phyloP scores from a whole-genome alignment of 2,888 invertebrate genomes.

The Nowickia ferox region DNA sequence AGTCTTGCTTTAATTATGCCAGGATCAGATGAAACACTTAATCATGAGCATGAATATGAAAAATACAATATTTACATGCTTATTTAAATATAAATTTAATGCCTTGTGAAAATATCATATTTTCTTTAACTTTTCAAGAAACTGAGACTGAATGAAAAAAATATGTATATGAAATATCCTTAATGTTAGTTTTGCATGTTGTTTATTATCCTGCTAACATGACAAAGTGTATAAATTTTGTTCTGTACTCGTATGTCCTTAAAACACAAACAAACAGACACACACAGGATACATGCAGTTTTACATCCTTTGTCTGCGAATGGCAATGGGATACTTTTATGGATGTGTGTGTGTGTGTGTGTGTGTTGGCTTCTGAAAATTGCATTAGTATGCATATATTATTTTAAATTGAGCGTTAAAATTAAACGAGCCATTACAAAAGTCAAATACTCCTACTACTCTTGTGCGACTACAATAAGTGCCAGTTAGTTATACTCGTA shows the following conservation, averaged over 20 bases:
- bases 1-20: conserved; percentile 40
- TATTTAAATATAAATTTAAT: conserved; percentile 67
- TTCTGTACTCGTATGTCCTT: conserved; percentile 34
- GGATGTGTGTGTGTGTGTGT: conserved; percentile 5
- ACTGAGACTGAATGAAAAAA: conserved; percentile 3
- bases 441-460: conserved; percentile 74
- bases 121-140: conserved; percentile 39
- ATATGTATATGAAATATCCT: conserved; percentile 25
- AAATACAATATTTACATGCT: conserved; percentile 39
- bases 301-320: conserved; percentile 37
- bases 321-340: background rate
- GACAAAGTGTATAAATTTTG: conserved; percentile 48
- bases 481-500: background rate
- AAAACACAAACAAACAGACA: background rate
- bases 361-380: conserved; percentile 32
- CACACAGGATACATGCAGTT: background rate
- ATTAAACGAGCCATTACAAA: conserved; percentile 82
- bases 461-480: conserved; percentile 13
- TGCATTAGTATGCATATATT: conserved; percentile 76
- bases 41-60: background rate
- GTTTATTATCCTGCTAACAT: conserved; percentile 63
- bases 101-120: conserved; percentile 65
- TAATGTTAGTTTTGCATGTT: conserved; percentile 53
- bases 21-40: conserved; percentile 18
- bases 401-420: conserved; percentile 82